These are phyloP conservation scores for Byasa hedistus DNA, from an alignment of 2,888 invertebrate genomes.

Conservation along the genomic window DNA sequence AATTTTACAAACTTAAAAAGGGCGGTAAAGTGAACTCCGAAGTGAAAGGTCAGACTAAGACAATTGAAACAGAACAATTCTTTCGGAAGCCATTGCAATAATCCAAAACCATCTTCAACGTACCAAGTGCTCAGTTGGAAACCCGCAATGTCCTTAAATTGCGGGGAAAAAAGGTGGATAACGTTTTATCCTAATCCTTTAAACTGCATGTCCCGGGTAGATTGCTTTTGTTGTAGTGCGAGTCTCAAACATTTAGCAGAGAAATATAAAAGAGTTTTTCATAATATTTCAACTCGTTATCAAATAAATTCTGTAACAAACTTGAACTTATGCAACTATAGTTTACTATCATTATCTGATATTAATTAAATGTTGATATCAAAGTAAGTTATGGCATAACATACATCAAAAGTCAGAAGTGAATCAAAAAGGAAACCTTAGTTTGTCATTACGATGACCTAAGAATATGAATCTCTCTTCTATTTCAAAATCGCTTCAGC, in stretches of 20 bases:
- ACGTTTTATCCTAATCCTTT: slow-evolving; percentile 43
- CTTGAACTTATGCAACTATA: too few species aligned
- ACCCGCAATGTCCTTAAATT: slow-evolving; percentile 36
- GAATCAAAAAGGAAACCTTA: too few species aligned
- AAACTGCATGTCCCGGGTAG: slow-evolving; percentile 40
- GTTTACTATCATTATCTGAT: too few species aligned
- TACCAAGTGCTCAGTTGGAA: slow-evolving; percentile 17
- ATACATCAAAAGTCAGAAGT: too few species aligned
- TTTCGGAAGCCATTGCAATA: slow-evolving; percentile 18
- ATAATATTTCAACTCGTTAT: not conserved
- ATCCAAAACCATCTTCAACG: slow-evolving; percentile 18
- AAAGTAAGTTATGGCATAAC: too few species aligned
- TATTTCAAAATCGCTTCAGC: slow-evolving; percentile 27
- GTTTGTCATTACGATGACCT: too few species aligned
- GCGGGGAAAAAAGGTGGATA: slow-evolving; percentile 35
- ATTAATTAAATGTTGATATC: too few species aligned
- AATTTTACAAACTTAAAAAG: too few species aligned
- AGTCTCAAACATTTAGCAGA: slow-evolving; percentile 17
- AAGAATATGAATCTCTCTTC: not conserved
- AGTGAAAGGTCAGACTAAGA: slow-evolving; percentile 4
- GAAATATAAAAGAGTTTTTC: not conserved
- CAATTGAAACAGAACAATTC: slow-evolving; percentile 27
- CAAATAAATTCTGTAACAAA: not conserved
- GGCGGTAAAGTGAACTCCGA: not conserved
- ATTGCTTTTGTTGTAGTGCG: slow-evolving; percentile 38